Conservation (phyloP, 2,797 vertebrate genomes). For the Cottoperca gobio region DNA sequence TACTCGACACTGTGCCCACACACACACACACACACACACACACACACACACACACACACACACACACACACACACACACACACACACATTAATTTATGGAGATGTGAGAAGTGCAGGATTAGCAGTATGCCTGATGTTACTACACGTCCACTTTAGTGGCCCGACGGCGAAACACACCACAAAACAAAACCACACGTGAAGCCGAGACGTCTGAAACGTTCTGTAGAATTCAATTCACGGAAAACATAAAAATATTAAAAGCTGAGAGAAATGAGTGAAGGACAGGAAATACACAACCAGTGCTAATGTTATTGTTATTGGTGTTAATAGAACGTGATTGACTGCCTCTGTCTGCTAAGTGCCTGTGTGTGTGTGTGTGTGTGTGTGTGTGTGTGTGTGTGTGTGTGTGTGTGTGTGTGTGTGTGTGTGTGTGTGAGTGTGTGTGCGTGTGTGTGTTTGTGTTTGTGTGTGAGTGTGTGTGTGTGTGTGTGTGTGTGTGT, state of each 20-base stretch:
- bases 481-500: conserved; percentile 35
- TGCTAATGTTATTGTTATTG: not conserved
- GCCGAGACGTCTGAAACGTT: conserved; percentile 13
- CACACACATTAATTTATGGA: conserved; percentile 66
- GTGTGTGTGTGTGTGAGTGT: too few relatives aligned
- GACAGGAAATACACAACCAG: not conserved
- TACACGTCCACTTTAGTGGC: conserved; percentile 63
- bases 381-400: too few relatives aligned
- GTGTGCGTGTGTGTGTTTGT: too few relatives aligned
- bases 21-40: too few relatives aligned
- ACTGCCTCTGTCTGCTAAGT: not conserved
- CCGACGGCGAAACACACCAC: conserved; percentile 56
- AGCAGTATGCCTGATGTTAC: conserved; percentile 58
- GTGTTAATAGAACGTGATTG: not conserved
- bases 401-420: too few relatives aligned
- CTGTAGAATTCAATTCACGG: not conserved
- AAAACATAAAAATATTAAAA: not conserved
- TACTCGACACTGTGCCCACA: conserved; percentile 75
- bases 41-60: too few relatives aligned
- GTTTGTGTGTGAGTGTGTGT: too few relatives aligned
- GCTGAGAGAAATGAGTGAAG: not conserved
- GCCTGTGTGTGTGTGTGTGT: too few relatives aligned
- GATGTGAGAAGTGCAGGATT: conserved; percentile 75
- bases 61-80: conserved; percentile 42
- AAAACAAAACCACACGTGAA: conserved; percentile 38